Percentiles rank a stretch among this genome's conserved stretches.
Evolutionary conservation across 1,140 invertebrate genomes (phyloP).

Genomic region (Hesperophylax magnus): DNA sequence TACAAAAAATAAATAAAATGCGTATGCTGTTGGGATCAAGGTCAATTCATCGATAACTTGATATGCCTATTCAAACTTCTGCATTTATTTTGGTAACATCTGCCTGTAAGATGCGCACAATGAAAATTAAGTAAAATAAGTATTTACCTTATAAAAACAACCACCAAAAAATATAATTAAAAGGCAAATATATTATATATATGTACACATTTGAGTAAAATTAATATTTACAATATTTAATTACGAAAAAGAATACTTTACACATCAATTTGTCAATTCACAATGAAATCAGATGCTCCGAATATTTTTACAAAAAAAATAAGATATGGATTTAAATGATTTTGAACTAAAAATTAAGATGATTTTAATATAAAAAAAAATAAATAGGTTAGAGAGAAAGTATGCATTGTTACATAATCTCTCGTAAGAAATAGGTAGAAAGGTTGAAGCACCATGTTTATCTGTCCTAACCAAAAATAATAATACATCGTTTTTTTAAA

Average conservation of each 20-base stretch:
- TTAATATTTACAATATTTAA: slow-evolving; percentile 18
- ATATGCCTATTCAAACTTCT: slow-evolving; percentile 9
- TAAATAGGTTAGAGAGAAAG: too few species aligned
- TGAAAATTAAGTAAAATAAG: slow-evolving; percentile 2
- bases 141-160: slow-evolving; percentile 2
- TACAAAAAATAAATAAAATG: slow-evolving; percentile 30
- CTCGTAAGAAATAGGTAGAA: too few species aligned
- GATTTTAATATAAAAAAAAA: too few species aligned
- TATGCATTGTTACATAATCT: too few species aligned
- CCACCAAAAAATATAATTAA: slow-evolving; percentile 25
- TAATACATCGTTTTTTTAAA: too few species aligned
- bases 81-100: slow-evolving; percentile 8
- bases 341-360: too few species aligned
- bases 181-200: slow-evolving; percentile 12
- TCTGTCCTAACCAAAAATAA: too few species aligned
- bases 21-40: background rate
- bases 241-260: background rate
- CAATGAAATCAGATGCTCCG: too few species aligned
- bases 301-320: too few species aligned
- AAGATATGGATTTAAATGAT: too few species aligned
- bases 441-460: too few species aligned
- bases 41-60: background rate
- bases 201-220: slow-evolving; percentile 18
- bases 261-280: background rate
- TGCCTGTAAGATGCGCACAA: background rate